phyloP scores from a whole-genome alignment of 2,113 vertebrate genomes.

The Felis catus region DNA sequence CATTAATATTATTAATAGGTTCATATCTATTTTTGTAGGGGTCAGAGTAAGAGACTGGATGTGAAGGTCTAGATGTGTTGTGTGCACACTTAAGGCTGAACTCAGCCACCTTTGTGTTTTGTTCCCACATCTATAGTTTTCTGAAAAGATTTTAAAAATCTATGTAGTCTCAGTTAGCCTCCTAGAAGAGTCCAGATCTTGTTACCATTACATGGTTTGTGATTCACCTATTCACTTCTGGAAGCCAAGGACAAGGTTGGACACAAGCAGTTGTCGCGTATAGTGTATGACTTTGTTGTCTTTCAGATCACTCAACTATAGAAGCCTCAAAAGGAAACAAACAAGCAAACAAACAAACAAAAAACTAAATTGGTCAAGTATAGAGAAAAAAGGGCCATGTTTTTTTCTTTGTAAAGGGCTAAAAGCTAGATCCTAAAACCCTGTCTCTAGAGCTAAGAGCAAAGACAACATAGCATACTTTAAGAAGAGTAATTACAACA shows the following conservation, averaged over 20 bases:
- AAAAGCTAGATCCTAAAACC: background rate
- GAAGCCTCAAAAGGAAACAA: background rate
- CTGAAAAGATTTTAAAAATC: background rate
- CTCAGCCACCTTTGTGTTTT: background rate
- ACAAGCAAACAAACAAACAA: background rate
- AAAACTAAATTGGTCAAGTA: background rate
- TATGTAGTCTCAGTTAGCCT: background rate
- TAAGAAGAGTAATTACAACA: background rate
- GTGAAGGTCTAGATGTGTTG: background rate
- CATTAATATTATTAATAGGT: background rate
- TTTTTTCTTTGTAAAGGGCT: background rate
- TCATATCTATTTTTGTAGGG: background rate
- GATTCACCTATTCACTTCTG: background rate
- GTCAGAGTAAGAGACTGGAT: background rate
- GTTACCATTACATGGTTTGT: background rate
- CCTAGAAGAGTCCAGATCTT: background rate
- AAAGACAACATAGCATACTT: background rate
- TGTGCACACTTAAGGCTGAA: background rate
- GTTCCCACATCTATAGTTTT: background rate
- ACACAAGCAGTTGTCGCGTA: rapidly evolving
- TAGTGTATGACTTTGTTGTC: background rate
- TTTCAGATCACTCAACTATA: background rate
- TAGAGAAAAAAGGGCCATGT: background rate
- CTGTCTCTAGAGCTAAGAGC: background rate
- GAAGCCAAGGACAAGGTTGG: background rate